These are phyloP conservation scores for Zapus hudsonius DNA, from an alignment of 2,113 vertebrate genomes.

Conservation along the genomic window DNA sequence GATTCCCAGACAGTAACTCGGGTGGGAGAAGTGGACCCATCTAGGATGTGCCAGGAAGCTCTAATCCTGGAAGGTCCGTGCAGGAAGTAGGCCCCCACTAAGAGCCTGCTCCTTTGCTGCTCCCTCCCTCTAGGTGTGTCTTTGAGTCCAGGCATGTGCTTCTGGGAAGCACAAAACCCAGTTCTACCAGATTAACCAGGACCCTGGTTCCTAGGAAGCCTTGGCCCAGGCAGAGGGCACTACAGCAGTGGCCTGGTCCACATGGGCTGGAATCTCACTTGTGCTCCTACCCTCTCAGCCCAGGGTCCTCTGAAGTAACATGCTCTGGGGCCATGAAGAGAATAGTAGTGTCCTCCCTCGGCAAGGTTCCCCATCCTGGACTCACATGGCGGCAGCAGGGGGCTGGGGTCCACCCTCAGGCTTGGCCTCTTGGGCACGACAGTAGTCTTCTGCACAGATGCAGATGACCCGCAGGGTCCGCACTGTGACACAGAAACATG, in stretches of 20 bases:
- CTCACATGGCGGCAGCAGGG: conserved; percentile 90
- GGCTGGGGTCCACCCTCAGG: conserved; percentile 78
- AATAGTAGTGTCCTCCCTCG: neutral
- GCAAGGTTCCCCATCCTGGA: neutral
- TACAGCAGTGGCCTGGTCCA: neutral
- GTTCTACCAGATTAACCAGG: neutral
- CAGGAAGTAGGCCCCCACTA: too few species aligned
- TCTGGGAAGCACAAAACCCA: neutral
- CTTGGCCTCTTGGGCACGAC: conserved; percentile 80
- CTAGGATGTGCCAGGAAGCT: neutral
- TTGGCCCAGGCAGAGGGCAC: neutral
- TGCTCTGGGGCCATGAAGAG: too few species aligned
- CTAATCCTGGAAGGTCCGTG: neutral
- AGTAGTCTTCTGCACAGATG: conserved; percentile 93
- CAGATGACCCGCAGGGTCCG: conserved; percentile 92
- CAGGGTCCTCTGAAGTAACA: neutral
- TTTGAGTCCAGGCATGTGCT: too few species aligned
- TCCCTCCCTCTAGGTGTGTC: neutral
- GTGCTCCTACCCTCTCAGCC: neutral
- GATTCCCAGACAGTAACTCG: neutral
- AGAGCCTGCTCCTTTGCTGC: neutral
- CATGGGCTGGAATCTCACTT: neutral
- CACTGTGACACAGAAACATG: conserved; percentile 81
- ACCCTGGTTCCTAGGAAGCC: neutral
- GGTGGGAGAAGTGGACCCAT: neutral